Percentiles rank a stretch among this genome's conserved stretches.
phyloP scores from a whole-genome alignment of 1,140 invertebrate genomes.

The Meloidogyne hapla region DNA sequence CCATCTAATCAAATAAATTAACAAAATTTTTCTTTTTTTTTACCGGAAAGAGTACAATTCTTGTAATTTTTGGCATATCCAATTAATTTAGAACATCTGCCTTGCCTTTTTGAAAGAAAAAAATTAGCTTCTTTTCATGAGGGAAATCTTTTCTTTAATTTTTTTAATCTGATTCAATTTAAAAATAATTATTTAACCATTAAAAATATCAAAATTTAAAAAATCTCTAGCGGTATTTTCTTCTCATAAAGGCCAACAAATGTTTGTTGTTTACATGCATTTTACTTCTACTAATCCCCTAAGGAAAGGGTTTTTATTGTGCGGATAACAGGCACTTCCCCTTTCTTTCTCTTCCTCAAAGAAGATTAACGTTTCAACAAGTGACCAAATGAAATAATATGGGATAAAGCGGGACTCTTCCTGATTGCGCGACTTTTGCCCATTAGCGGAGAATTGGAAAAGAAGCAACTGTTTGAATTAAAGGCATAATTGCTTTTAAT shows the following conservation, averaged over 20 bases:
- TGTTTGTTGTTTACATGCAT: neutral
- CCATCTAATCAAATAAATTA: neutral
- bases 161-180: neutral
- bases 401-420: neutral
- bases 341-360: too few species aligned
- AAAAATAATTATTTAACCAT: neutral
- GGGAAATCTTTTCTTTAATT: neutral
- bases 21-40: neutral
- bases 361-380: neutral
- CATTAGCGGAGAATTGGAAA: neutral
- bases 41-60: neutral
- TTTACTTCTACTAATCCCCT: neutral
- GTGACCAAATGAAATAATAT: neutral
- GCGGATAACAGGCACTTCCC: too few species aligned
- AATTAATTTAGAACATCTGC: neutral
- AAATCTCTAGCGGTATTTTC: neutral
- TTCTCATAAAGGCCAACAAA: neutral
- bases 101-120: neutral
- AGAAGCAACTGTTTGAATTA: neutral
- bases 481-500: neutral
- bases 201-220: too few species aligned
- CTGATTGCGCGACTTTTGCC: slow-evolving; percentile 12
- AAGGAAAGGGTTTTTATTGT: neutral
- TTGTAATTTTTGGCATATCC: neutral
- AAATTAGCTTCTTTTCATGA: neutral